A percentile compares a stretch with the other conserved stretches of the same genome.
Conservation (phyloP, 2,113 vertebrate genomes). For the Nicator chloris region DNA sequence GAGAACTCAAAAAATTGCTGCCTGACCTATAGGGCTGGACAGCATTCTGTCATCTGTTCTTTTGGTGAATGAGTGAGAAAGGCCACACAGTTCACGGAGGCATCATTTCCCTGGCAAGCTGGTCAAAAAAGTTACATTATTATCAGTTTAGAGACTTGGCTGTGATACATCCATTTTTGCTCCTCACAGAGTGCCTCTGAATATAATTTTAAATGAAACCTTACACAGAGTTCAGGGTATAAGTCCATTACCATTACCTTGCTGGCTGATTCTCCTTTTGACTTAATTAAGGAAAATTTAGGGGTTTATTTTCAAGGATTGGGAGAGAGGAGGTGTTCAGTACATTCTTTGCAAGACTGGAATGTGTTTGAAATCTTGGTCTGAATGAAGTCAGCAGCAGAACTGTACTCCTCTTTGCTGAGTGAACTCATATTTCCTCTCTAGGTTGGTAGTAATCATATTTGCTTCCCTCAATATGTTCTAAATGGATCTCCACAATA, state of each 20-base stretch:
- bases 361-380: background rate
- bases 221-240: background rate
- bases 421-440: background rate
- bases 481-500: background rate
- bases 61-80: background rate
- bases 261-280: background rate
- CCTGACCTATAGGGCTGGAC: background rate
- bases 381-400: background rate
- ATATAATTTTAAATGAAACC: background rate
- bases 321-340: fast-evolving
- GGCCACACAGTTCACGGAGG: background rate
- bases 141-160: background rate
- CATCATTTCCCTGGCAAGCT: background rate
- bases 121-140: background rate
- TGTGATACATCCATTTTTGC: background rate
- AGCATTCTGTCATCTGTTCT: fast-evolving
- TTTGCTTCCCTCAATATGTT: background rate
- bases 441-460: background rate
- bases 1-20: background rate
- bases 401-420: background rate
- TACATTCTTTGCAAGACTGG: background rate
- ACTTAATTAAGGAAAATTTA: background rate
- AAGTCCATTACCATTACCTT: background rate
- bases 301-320: background rate
- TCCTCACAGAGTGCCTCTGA: background rate